A percentile compares a stretch with the other conserved stretches of the same genome.
Conservation (phyloP, 2,797 vertebrate species). For the Lutjanus campechanus region DNA sequence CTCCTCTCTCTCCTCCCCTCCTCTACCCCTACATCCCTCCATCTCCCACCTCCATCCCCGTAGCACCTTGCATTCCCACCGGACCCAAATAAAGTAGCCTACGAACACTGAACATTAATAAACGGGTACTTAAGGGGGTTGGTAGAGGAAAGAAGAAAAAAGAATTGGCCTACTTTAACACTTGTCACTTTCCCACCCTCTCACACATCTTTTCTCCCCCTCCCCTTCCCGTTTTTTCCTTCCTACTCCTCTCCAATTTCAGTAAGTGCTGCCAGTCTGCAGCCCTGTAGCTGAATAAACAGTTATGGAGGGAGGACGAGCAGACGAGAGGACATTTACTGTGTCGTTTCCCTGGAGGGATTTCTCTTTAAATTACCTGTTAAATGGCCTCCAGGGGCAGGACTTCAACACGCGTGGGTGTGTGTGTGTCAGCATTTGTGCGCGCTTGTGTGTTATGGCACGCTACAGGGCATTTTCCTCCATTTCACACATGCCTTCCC, state of each 20-base stretch:
- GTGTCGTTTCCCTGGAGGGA: slow-evolving; percentile 74
- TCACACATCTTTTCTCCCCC: neutral
- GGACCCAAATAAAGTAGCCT: slow-evolving; percentile 67
- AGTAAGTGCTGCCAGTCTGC: slow-evolving; percentile 72
- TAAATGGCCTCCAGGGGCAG: slow-evolving; percentile 82
- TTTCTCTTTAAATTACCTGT: slow-evolving; percentile 87
- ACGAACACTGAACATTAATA: slow-evolving; percentile 76
- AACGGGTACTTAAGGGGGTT: slow-evolving; percentile 66
- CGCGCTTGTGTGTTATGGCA: slow-evolving; percentile 54
- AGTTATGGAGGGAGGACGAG: slow-evolving; percentile 66
- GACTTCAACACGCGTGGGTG: slow-evolving; percentile 41
- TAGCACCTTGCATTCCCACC: slow-evolving; percentile 47
- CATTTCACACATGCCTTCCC: slow-evolving; percentile 74
- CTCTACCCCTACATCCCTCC: slow-evolving; percentile 15
- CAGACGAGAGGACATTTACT: slow-evolving; percentile 76
- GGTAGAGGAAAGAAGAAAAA: slow-evolving; percentile 39
- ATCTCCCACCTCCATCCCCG: slow-evolving; percentile 44
- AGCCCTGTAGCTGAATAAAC: slow-evolving; percentile 71
- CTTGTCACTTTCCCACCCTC: slow-evolving; percentile 62
- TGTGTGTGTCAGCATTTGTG: slow-evolving; percentile 48
- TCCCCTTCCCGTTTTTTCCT: neutral
- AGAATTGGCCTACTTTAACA: slow-evolving; percentile 74
- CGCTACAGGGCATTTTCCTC: slow-evolving; percentile 69
- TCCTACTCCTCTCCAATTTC: slow-evolving; percentile 47
- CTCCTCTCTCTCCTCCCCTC: slow-evolving; percentile 11